Base-by-base conservation (phyloP, 2,797 vertebrate genomes). In the Coregonus ussuriensis region DNA sequence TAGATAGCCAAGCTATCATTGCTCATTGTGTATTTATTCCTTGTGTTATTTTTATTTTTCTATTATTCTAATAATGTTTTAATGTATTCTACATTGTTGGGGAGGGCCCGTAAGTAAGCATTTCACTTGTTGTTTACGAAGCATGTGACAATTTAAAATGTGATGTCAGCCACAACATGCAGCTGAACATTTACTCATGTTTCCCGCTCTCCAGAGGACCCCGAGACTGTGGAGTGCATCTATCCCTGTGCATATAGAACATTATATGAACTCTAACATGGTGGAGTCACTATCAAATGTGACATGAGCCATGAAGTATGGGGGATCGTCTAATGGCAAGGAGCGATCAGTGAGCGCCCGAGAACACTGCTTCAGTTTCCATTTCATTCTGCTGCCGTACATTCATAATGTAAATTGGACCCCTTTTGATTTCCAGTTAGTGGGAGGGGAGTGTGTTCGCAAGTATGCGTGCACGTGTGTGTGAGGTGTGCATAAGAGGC, bases 321-420 rank as follows among this genome's bases (percentile, higher is more conserved):
- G 74, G n/a, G 70, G 71, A 74, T 77, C 18, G 56, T 4, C 29
- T 79, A 68, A 72, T 67, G 13, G 53, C 4, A 51, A 21, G 47
- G 71, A 72, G 37, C 0, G 0, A 3, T 54, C 35, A 11, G n/a
- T 33, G 52, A 47, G 73, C 13, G 21, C 7, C 51, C 16, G 11
- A 63, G n/a, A 53, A 37, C 31, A 21, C 62, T 1, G 35, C 56
- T 70, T 15, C 72, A n/a, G 62, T 65, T 75, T 71, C 54, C 41
- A 75, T 78, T 77, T 67, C 80, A 79, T 75, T 79, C 52, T 35
- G 29, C 52, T 9, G n/a, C 73, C 7, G 73, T 41, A 65, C 76
- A 77, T 41, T 56, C 52, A 41, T 37, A 76, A 86, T 78, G 76
- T 72, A 80, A 66, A 71, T 37, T 62, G n/a, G 67, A 9, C 35